Conservation (phyloP, 2,888 invertebrate species). For the Hesperia comma region DNA sequence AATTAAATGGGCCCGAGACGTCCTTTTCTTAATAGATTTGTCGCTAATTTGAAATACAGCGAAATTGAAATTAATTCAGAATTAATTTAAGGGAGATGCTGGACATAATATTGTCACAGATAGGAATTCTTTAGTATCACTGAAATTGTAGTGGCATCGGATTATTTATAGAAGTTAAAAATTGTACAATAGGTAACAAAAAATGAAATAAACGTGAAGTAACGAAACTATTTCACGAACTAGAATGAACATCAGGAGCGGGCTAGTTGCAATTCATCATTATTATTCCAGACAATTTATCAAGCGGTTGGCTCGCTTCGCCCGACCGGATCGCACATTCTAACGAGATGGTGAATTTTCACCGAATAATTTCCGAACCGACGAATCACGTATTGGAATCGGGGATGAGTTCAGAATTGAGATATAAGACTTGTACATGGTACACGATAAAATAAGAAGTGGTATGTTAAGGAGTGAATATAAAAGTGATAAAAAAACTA, state of each 20-base stretch:
- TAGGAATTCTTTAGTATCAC: not conserved
- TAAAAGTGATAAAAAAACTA: not conserved
- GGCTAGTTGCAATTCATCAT: conserved; percentile 83
- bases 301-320: conserved; percentile 82
- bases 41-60: conserved; percentile 77
- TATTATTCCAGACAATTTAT: conserved; percentile 85
- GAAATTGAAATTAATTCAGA: conserved; percentile 62
- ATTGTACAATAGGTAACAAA: conserved; percentile 26
- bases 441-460: conserved; percentile 48
- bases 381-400: conserved; percentile 84
- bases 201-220: conserved; percentile 40
- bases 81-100: conserved; percentile 3
- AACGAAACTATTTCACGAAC: conserved; percentile 67
- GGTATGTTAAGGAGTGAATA: conserved; percentile 9
- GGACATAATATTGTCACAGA: not conserved
- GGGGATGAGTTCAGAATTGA: conserved; percentile 80
- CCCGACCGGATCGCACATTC: conserved; percentile 80
- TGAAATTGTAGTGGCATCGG: not conserved
- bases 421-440: conserved; percentile 80
- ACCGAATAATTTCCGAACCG: conserved; percentile 83
- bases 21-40: conserved; percentile 79
- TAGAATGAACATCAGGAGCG: conserved; percentile 73
- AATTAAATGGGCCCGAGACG: conserved; percentile 79
- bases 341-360: conserved; percentile 85
- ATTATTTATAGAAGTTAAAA: not conserved